Conservation (phyloP, 2,113 vertebrate genomes). For the Haplotaxodon microlepis region DNA sequence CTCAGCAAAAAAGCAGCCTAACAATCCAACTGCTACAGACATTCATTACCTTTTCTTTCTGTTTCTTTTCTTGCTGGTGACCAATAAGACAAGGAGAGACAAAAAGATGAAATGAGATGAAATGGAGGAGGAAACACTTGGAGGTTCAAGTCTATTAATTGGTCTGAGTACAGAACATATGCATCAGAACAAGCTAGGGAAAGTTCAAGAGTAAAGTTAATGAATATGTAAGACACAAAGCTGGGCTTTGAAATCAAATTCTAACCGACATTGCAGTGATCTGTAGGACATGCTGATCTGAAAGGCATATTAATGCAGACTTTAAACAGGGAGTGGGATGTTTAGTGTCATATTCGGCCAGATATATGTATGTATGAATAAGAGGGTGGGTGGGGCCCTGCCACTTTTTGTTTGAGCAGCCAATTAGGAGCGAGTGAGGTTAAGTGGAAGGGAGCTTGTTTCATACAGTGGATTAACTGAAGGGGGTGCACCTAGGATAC, state of each 20-base stretch:
- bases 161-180: neutral
- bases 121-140: neutral
- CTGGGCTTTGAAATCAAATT: neutral
- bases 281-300: neutral
- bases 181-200: neutral
- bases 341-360: neutral
- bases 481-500: neutral
- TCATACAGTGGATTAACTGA: neutral
- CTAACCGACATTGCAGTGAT: neutral
- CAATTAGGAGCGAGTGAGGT: neutral
- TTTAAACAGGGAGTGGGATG: neutral
- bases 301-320: neutral
- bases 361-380: neutral
- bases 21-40: neutral
- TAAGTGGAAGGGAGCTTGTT: neutral
- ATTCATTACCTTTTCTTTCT: slow-evolving; percentile 55
- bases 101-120: slow-evolving; percentile 26
- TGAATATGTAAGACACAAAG: neutral
- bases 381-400: neutral
- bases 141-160: slow-evolving; percentile 7
- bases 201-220: neutral
- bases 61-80: slow-evolving; percentile 52
- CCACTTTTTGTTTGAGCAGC: neutral
- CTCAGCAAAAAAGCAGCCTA: neutral
- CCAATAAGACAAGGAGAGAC: slow-evolving; percentile 9